A percentile compares a stretch with the other conserved stretches of the same genome.
These are phyloP conservation scores for Macaria liturata DNA, from an alignment of 2,888 invertebrate genomes.

Conservation along the genomic window DNA sequence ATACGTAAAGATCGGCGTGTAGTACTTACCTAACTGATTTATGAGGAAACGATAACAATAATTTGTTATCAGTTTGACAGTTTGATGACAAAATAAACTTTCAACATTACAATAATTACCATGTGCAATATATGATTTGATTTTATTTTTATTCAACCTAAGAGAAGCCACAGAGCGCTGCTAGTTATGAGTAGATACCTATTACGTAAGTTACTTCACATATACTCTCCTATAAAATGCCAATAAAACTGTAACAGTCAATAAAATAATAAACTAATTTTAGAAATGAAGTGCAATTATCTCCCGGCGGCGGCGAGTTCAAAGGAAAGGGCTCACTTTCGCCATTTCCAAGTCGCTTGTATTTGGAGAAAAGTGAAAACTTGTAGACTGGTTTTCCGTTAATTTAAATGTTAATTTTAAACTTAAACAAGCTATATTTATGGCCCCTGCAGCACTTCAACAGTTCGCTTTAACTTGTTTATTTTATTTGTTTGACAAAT, in stretches of 20 bases:
- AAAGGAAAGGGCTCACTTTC: constrained; percentile 27
- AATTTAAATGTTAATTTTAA: constrained; percentile 36
- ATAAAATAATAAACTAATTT: constrained; percentile 24
- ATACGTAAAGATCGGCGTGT: no score
- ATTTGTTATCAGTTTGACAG: no score
- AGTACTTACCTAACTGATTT: no score
- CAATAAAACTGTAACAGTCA: constrained; percentile 16
- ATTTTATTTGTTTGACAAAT: constrained; percentile 10
- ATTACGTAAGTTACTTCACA: neutral
- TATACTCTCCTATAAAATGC: neutral
- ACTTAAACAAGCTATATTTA: constrained; percentile 34
- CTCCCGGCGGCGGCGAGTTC: constrained; percentile 22
- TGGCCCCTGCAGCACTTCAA: constrained; percentile 23
- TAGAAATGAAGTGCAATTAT: constrained; percentile 18
- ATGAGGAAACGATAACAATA: no score
- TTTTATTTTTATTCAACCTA: no score
- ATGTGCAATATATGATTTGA: no score
- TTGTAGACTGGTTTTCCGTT: constrained; percentile 28
- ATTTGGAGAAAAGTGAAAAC: constrained; percentile 36
- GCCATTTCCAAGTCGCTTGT: constrained; percentile 27
- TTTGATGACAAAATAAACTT: no score
- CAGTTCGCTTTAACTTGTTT: constrained; percentile 23
- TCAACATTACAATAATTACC: no score
- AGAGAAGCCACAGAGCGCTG: no score
- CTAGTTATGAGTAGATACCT: no score